phyloP scores from a whole-genome alignment of 2,888 invertebrate species.

The Spicauda simplicius region DNA sequence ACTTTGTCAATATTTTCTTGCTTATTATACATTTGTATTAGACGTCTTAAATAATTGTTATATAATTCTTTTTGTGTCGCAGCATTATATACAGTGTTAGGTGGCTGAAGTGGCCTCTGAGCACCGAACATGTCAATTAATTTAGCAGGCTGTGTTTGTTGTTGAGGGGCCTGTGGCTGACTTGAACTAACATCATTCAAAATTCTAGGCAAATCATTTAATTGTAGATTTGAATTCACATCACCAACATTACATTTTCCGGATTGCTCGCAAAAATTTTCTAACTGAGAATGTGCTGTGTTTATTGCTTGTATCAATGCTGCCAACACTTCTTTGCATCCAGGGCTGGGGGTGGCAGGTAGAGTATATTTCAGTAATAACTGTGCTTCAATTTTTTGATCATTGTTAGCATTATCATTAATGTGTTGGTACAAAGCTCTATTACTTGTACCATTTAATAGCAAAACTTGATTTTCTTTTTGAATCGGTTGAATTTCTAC shows the following conservation, averaged over 20 bases:
- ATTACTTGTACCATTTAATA: not conserved
- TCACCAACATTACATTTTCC: conserved; percentile 12
- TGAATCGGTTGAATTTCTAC: not conserved
- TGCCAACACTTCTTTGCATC: conserved; percentile 49
- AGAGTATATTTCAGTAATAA: conserved; percentile 46
- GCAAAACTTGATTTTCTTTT: not conserved
- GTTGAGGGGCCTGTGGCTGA: not conserved
- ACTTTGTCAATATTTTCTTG: not conserved
- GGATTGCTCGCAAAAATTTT: conserved; percentile 35
- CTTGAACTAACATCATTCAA: not conserved
- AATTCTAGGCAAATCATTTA: not conserved
- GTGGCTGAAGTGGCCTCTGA: not conserved
- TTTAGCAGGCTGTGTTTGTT: not conserved
- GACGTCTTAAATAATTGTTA: not conserved
- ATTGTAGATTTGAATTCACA: not conserved
- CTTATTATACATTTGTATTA: not conserved
- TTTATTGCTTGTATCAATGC: conserved; percentile 50
- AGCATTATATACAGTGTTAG: not conserved
- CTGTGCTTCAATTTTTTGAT: conserved; percentile 36
- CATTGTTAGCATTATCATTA: not conserved
- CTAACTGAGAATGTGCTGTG: conserved; percentile 42
- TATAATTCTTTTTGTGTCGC: not conserved
- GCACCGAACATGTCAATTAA: not conserved
- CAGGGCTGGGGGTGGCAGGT: conserved; percentile 36
- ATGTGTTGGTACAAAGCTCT: not conserved